Base-by-base conservation (phyloP, 2,113 vertebrate species). In the Hippocampus barbouri region DNA sequence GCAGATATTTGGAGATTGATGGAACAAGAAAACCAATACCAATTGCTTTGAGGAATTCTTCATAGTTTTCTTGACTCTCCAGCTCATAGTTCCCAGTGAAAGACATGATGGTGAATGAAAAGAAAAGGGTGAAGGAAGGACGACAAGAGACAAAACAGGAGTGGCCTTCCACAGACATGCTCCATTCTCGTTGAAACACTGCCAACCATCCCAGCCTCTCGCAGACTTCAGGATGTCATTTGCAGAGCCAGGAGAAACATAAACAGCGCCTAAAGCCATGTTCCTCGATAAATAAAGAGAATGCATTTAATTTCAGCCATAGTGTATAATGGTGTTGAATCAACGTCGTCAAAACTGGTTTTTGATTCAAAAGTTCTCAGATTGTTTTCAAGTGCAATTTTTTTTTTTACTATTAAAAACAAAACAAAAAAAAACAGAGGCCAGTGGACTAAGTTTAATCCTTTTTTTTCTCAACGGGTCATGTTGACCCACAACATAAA, bases 51-150 rank as follows among this genome's bases (percentile, higher is more conserved):
- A 95, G 91, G 70, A 96, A 95, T 9, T 88, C 87, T 1, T 91
- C 94, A 4, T 94, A 95, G 83, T 94, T 94, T 70, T 95, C 93
- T 1, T 95, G 94, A 0, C 74, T 85, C 83, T 95, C 94, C 0
- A 93, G 85, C 85, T 94, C 88, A 0, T 94, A 96, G 82, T 91
- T 94, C 77, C 95, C 95, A 18, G 87, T 0, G 30, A 96, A 95
- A 78, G 89, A 83, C 95, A 96, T 95, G 53, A 56, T 81, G 78
- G 15, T 41, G 57, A 76, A 69, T 72, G 65, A 73, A 40, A 68
- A 21, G 38, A 73, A 53, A 30, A 11, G 34, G 20, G 57, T n/a
- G 57, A 18, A 41, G 68, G 45, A 73, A 71, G 41, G 38, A 76
- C 47, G 68, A 63, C 64, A 34, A 56, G 9, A 75, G 63, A 66